Conservation (phyloP, 2,888 invertebrate genomes). For the Steromphala cineraria region DNA sequence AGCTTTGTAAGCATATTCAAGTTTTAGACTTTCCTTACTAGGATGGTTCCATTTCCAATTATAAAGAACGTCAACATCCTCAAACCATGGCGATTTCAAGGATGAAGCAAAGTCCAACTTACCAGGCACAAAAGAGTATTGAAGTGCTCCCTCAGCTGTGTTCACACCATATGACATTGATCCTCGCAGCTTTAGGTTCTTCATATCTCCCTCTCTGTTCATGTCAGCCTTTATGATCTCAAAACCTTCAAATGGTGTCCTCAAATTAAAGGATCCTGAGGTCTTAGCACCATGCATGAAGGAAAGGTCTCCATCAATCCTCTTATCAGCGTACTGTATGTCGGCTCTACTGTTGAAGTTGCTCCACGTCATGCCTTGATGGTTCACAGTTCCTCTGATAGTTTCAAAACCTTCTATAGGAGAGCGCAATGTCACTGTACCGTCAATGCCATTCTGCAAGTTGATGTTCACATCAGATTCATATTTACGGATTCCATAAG, state of each 20-base stretch:
- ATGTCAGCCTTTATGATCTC: conserved; percentile 30
- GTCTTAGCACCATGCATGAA: conserved; percentile 21
- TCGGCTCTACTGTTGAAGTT: conserved; percentile 52
- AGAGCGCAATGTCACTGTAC: conserved; percentile 17
- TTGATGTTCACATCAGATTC: conserved; percentile 14
- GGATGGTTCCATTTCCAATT: neutral
- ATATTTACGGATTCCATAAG: neutral
- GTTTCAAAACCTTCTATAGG: conserved; percentile 48
- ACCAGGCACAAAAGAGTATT: neutral
- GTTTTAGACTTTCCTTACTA: neutral
- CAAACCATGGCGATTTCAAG: conserved; percentile 7
- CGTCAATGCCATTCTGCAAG: neutral
- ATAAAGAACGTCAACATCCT: neutral
- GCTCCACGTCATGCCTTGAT: conserved; percentile 39
- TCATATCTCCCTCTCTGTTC: neutral
- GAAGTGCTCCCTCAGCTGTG: neutral
- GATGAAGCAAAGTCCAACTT: neutral
- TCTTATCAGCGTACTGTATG: conserved; percentile 25
- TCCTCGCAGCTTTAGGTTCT: neutral
- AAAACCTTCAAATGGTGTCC: conserved; percentile 28
- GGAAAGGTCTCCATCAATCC: conserved; percentile 27
- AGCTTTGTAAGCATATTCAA: neutral
- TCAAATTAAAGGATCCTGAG: conserved; percentile 23
- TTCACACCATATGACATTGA: neutral
- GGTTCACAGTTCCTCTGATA: conserved; percentile 45